Evolutionary conservation across 2,888 invertebrate species (phyloP).

Genomic region (Drosophila mercatorum): DNA sequence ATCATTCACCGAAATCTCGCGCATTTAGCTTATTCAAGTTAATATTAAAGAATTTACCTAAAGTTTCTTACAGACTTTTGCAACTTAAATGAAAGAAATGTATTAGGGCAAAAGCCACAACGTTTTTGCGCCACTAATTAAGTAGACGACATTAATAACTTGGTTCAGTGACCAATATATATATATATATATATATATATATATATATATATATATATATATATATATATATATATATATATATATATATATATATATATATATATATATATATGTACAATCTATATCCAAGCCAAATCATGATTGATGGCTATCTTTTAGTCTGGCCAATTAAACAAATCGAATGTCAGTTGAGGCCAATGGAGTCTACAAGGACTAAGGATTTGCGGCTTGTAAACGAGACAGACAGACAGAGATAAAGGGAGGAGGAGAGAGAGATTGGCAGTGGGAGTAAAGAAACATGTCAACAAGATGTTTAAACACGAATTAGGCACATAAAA

Average conservation of each 20-base stretch:
- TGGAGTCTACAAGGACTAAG: conserved; percentile 34
- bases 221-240: conserved; percentile 9
- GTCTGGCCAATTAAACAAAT: conserved; percentile 72
- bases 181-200: not conserved
- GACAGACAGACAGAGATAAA: not conserved
- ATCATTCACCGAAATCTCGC: no score
- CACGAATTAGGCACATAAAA: conserved; percentile 78
- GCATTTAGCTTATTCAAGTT: no score
- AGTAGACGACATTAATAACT: conserved; percentile 34
- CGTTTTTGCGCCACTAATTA: conserved; percentile 55
- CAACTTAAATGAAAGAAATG: not conserved
- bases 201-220: no score
- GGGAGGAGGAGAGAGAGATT: not conserved
- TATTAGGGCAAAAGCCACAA: conserved; percentile 1
- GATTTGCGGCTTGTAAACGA: conserved; percentile 6
- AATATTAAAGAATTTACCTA: not conserved
- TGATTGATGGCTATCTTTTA: conserved; percentile 77
- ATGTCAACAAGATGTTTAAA: conserved; percentile 79
- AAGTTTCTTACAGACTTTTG: not conserved
- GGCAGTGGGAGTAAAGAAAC: conserved; percentile 20
- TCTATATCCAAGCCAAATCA: conserved; percentile 27
- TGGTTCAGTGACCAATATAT: conserved; percentile 1
- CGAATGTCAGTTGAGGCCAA: conserved; percentile 59
- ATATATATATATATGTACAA: not conserved
- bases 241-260: conserved; percentile 13